Percentiles rank a stretch among this genome's conserved stretches.
Evolutionary conservation across 2,113 vertebrate genomes (phyloP).

Genomic region (Nicator chloris): DNA sequence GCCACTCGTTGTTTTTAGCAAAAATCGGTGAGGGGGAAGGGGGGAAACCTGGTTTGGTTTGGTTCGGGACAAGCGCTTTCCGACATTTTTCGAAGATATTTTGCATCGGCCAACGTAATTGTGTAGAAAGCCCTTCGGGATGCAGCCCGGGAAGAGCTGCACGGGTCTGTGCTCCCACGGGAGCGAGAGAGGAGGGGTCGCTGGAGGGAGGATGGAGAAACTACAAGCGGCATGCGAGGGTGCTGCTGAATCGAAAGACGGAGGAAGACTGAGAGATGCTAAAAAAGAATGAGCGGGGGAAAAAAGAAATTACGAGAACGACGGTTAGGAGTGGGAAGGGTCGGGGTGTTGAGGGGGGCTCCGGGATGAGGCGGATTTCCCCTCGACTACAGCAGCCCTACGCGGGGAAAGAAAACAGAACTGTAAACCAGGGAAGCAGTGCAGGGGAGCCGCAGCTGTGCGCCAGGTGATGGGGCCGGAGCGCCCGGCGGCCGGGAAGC

Average conservation of each 20-base stretch:
- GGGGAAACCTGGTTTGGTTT: background rate
- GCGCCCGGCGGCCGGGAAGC: background rate
- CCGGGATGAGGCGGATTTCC: background rate
- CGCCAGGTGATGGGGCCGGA: background rate
- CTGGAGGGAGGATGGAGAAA: background rate
- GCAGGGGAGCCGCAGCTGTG: background rate
- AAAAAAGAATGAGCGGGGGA: fast-evolving
- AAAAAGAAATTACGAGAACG: background rate
- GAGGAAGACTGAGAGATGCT: background rate
- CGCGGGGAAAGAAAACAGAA: fast-evolving
- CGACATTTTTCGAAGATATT: background rate
- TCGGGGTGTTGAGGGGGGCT: background rate
- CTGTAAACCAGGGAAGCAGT: background rate
- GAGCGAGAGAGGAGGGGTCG: background rate
- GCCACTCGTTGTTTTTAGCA: background rate
- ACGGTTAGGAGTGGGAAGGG: background rate
- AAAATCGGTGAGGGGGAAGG: fast-evolving
- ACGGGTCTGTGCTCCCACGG: background rate
- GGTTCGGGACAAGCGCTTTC: background rate
- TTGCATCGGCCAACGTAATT: background rate
- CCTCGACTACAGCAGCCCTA: background rate
- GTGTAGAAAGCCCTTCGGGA: background rate
- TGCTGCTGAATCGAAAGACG: background rate
- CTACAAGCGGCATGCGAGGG: background rate
- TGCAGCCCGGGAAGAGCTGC: background rate